Evolutionary conservation across 2,113 vertebrate genomes (phyloP).

Genomic region (Esox niger): DNA sequence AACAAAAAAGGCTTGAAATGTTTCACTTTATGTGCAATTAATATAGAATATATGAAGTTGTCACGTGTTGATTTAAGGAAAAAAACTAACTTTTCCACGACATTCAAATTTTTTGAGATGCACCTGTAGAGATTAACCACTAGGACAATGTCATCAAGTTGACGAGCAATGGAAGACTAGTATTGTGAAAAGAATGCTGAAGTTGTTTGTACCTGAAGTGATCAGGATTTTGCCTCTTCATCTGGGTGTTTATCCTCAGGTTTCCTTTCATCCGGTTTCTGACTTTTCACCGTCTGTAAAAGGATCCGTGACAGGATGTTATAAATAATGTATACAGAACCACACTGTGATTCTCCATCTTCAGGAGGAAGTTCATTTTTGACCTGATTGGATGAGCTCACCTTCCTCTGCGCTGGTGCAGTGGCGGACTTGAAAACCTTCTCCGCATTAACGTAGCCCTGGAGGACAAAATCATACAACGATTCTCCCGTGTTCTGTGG

Average conservation of each 20-base stretch:
- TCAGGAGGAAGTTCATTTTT: background rate
- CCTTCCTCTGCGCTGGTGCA: conserved; percentile 9
- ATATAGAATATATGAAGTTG: no score
- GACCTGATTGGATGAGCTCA: conserved; percentile 6
- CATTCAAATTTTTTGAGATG: no score
- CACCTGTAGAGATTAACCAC: no score
- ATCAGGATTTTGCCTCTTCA: background rate
- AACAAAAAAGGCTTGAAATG: no score
- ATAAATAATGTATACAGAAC: background rate
- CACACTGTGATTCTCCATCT: background rate
- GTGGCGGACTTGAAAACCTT: conserved; percentile 41
- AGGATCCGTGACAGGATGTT: background rate
- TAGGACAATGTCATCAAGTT: background rate
- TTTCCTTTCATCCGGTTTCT: background rate
- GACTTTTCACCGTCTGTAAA: background rate
- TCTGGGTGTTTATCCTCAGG: background rate
- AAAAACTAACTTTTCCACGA: no score
- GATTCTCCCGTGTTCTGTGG: conserved; percentile 50
- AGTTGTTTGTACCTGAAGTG: background rate
- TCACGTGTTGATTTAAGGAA: no score
- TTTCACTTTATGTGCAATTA: no score
- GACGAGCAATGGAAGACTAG: background rate
- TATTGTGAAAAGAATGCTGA: background rate
- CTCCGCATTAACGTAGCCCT: conserved; percentile 59
- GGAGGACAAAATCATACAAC: conserved; percentile 60